phyloP scores from a whole-genome alignment of 2,113 vertebrate species.

The Vulpes lagopus region DNA sequence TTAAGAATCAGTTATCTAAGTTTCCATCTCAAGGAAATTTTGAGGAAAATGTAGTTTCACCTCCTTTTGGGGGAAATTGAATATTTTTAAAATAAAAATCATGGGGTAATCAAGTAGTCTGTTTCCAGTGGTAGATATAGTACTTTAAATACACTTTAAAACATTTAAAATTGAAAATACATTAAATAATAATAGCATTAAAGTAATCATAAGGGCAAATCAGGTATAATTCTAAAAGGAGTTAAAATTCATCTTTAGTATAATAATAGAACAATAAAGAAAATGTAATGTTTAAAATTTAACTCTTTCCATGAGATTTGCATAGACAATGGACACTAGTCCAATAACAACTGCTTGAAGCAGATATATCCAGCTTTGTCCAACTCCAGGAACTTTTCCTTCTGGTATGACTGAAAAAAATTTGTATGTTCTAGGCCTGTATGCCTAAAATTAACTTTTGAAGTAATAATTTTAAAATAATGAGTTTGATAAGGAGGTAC shows the following conservation, averaged over 20 bases:
- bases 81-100: conserved; percentile 38
- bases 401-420: not conserved
- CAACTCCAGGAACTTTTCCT: not conserved
- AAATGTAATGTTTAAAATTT: not conserved
- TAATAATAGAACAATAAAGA: not conserved
- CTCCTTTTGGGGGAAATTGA: not conserved
- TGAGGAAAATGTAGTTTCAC: conserved; percentile 51
- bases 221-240: not conserved
- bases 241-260: not conserved
- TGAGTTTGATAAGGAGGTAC: not conserved
- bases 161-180: not conserved
- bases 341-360: not conserved
- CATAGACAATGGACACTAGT: not conserved
- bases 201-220: conserved; percentile 4
- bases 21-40: not conserved
- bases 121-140: not conserved
- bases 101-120: not conserved
- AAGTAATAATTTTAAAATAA: not conserved
- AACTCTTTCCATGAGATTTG: not conserved
- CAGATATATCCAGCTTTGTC: not conserved
- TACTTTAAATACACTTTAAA: not conserved
- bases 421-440: not conserved
- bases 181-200: conserved; percentile 26
- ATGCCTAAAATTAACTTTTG: not conserved
- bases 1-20: not conserved